Conservation (phyloP, 2,113 vertebrate species). For the Scortum barcoo region DNA sequence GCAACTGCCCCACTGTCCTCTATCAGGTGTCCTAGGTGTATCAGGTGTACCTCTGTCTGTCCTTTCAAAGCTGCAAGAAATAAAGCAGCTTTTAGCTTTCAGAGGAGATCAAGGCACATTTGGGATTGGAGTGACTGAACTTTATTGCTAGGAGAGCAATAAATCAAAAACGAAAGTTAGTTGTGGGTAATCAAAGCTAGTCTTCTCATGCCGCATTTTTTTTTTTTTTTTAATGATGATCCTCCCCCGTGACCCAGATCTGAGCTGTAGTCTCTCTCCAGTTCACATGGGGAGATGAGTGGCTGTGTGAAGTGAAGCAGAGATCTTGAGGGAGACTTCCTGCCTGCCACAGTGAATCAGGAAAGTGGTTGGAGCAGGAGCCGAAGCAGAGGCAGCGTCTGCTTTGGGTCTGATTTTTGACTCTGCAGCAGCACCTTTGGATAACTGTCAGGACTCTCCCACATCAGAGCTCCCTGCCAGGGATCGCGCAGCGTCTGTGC, state of each 20-base stretch:
- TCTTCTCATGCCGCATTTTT: conserved; percentile 9
- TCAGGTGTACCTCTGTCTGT: not conserved
- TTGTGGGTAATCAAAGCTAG: conserved; percentile 20
- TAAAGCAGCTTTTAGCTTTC: conserved; percentile 20
- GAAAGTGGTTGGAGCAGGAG: conserved; percentile 44
- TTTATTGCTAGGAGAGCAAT: conserved; percentile 11
- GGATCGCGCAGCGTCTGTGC: not conserved
- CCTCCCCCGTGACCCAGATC: conserved; percentile 58
- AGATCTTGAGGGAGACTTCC: conserved; percentile 68
- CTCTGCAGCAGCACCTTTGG: conserved; percentile 33
- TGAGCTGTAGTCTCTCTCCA: conserved; percentile 35
- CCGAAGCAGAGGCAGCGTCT: conserved; percentile 54
- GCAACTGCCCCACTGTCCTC: not conserved
- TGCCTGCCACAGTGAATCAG: conserved; percentile 51
- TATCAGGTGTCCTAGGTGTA: not conserved
- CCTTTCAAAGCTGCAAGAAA: conserved; percentile 26
- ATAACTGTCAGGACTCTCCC: conserved; percentile 45
- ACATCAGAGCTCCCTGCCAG: conserved; percentile 25
- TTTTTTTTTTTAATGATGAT: conserved; percentile 24
- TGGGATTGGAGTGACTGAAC: conserved; percentile 5
- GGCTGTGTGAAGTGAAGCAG: conserved; percentile 59
- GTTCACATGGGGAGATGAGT: conserved; percentile 55
- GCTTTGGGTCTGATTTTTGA: conserved; percentile 65
- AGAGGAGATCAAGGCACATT: conserved; percentile 16
- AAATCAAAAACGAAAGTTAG: conserved; percentile 42